phyloP scores from a whole-genome alignment of 1,140 invertebrate genomes.

The Achroia grisella region DNA sequence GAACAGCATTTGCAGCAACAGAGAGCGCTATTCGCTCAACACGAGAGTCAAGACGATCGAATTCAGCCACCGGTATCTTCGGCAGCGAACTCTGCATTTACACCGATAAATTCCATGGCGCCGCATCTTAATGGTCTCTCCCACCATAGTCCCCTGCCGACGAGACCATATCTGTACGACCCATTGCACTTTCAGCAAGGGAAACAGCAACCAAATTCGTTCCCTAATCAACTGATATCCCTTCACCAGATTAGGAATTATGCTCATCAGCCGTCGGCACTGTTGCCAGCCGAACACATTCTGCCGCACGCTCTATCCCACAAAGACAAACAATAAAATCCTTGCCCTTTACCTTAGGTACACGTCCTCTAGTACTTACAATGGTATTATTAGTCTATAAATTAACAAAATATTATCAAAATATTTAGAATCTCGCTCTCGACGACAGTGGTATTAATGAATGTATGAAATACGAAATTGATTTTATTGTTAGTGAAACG shows the following conservation, averaged over 20 bases:
- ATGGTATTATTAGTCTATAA: constrained; percentile 71
- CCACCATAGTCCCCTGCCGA: constrained; percentile 82
- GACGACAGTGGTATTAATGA: constrained; percentile 55
- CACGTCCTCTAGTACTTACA: constrained; percentile 62
- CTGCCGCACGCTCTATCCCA: constrained; percentile 66
- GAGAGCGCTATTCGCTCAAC: constrained; percentile 73
- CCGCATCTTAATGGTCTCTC: constrained; percentile 82
- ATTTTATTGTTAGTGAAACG: constrained; percentile 52
- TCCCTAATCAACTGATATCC: constrained; percentile 96
- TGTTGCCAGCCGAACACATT: constrained; percentile 69
- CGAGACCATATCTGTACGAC: constrained; percentile 93
- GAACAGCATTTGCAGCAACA: constrained; percentile 79
- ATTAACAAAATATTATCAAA: constrained; percentile 61
- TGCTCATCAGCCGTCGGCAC: constrained; percentile 88
- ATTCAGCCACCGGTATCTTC: constrained; percentile 66
- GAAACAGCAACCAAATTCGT: constrained; percentile 81
- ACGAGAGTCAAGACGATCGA: constrained; percentile 79
- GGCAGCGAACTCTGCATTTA: constrained; percentile 89
- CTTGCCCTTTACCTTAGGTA: constrained; percentile 42
- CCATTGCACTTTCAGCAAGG: constrained; percentile 87
- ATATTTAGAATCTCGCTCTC: constrained; percentile 65
- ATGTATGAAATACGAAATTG: constrained; percentile 56
- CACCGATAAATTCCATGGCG: constrained; percentile 88
- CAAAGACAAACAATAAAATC: constrained; percentile 71
- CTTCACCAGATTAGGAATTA: constrained; percentile 98